Percentiles rank a stretch among this genome's conserved stretches.
Evolutionary conservation across 2,888 invertebrate species (phyloP).

Genomic region (Drosophila pullipes): DNA sequence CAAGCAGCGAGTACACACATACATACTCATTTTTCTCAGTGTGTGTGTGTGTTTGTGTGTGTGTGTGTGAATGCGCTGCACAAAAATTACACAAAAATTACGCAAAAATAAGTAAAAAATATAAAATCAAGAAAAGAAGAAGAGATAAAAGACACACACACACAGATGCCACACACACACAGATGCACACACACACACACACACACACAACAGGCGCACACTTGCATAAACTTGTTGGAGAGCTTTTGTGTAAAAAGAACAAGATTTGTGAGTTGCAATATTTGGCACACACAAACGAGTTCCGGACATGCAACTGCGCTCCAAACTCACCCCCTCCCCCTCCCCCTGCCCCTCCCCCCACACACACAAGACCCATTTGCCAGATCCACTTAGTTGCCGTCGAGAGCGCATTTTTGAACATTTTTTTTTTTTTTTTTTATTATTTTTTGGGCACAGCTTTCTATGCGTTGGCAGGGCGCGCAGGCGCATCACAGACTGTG

Average conservation of each 20-base stretch:
- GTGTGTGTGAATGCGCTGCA: slow-evolving; percentile 23
- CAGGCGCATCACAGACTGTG: slow-evolving; percentile 10
- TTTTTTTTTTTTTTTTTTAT: neutral
- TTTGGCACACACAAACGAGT: slow-evolving; percentile 78
- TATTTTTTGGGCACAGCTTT: slow-evolving; percentile 48
- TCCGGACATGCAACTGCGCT: slow-evolving; percentile 62
- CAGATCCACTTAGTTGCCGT: slow-evolving; percentile 19
- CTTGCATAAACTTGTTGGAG: slow-evolving; percentile 51
- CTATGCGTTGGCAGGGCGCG: slow-evolving; percentile 40
- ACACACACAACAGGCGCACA: slow-evolving; percentile 2
- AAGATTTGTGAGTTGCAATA: slow-evolving; percentile 79
- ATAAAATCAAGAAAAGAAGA: slow-evolving; percentile 31
- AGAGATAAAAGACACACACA: slow-evolving; percentile 9
- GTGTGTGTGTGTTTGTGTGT: neutral
- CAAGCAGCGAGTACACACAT: slow-evolving; percentile 2
- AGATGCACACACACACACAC: too few species aligned
- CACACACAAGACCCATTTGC: neutral
- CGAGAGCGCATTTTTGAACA: slow-evolving; percentile 13
- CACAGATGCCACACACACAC: neutral
- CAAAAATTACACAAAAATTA: slow-evolving; percentile 64
- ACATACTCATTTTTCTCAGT: slow-evolving; percentile 2
- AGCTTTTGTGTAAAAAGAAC: slow-evolving; percentile 52
- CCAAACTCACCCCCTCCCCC: slow-evolving; percentile 2
- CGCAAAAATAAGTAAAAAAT: slow-evolving; percentile 59
- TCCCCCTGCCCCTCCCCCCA: neutral